phyloP scores from a whole-genome alignment of 2,797 vertebrate species.

The Pyrocephalus nanus region DNA sequence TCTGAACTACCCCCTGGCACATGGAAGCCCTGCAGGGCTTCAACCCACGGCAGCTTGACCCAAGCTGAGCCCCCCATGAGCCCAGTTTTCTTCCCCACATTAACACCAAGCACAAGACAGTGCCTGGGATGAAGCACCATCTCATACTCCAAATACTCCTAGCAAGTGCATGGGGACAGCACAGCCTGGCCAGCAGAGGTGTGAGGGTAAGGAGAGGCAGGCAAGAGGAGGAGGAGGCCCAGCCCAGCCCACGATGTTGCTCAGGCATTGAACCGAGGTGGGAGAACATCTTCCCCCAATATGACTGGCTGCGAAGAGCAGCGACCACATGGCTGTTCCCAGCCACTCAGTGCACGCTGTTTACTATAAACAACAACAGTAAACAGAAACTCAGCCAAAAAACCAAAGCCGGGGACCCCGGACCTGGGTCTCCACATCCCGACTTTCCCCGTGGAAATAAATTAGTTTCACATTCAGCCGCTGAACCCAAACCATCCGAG shows the following conservation, averaged over 20 bases:
- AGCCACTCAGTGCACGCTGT: conserved; percentile 45
- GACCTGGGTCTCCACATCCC: background rate
- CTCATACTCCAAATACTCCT: background rate
- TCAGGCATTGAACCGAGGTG: background rate
- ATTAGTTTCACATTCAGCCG: background rate
- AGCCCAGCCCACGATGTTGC: background rate
- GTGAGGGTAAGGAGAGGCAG: background rate
- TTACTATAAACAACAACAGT: conserved; percentile 56
- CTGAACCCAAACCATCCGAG: background rate
- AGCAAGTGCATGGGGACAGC: background rate
- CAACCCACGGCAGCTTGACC: background rate
- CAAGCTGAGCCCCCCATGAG: background rate
- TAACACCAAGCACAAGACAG: background rate
- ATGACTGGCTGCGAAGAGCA: conserved; percentile 44
- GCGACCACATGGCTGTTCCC: conserved; percentile 47
- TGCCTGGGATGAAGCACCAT: background rate
- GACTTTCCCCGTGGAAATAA: background rate
- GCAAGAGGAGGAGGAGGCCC: background rate
- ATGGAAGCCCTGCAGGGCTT: background rate
- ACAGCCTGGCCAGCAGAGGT: background rate
- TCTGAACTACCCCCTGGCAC: background rate
- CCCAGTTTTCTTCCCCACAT: background rate
- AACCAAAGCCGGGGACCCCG: background rate
- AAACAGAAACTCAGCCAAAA: conserved; percentile 43
- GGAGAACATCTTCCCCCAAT: conserved; percentile 4